These are phyloP conservation scores for Agapostemon virescens DNA, from an alignment of 2,888 invertebrate genomes.

Conservation along the genomic window DNA sequence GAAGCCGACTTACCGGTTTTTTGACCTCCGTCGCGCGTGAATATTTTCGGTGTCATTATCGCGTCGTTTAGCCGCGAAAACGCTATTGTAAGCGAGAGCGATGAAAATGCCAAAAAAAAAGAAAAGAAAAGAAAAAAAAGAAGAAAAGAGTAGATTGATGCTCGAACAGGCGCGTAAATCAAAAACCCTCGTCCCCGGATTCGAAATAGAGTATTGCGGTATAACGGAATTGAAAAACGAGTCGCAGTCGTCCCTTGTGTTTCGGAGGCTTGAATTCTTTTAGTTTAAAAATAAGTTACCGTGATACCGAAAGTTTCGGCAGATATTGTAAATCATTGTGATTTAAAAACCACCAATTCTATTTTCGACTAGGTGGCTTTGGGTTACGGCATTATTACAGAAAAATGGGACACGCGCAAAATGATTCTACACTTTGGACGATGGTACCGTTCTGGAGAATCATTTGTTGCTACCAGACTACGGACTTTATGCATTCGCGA, in stretches of 20 bases:
- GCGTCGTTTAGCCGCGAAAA: slow-evolving; percentile 50
- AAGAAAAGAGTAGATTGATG: not conserved
- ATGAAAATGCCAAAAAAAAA: not conserved
- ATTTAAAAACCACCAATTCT: slow-evolving; percentile 18
- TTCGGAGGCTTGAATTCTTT: slow-evolving; percentile 19
- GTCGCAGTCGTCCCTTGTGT: slow-evolving; percentile 4
- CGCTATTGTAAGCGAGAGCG: not conserved
- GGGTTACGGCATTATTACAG: not conserved
- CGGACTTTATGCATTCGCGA: not conserved
- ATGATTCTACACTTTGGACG: not conserved
- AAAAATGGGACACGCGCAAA: not conserved
- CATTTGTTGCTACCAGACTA: not conserved
- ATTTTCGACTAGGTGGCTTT: not conserved
- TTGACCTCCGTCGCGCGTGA: slow-evolving; percentile 71
- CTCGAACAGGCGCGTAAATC: not conserved
- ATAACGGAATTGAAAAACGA: not conserved
- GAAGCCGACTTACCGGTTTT: slow-evolving; percentile 70
- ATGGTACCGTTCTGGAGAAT: not conserved
- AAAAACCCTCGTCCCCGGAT: not conserved
- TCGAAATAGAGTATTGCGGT: not conserved
- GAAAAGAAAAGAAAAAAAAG: not conserved
- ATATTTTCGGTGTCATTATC: slow-evolving; percentile 72
- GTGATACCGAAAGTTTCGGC: slow-evolving; percentile 6
- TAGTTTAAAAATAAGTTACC: slow-evolving; percentile 32
- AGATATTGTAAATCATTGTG: slow-evolving; percentile 19